Evolutionary conservation across 1,140 invertebrate species (phyloP), one percentile per base, ranked within the genome.

Genomic region (Penaeus chinensis): DNA sequence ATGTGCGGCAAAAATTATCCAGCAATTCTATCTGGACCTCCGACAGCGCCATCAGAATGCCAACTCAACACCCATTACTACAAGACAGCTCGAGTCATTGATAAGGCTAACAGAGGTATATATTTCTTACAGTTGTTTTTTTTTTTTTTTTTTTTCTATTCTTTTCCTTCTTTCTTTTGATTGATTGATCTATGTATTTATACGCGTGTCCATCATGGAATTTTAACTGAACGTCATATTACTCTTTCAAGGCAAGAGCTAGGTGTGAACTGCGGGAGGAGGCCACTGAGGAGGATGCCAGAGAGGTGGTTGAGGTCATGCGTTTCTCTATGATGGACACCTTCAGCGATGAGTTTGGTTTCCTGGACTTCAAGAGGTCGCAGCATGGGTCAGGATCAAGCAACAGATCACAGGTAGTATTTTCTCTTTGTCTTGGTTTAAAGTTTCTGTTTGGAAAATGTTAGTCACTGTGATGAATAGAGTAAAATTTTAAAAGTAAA

Each of bases 291-390:
- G 91, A 94, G 83, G 97, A 99, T 93, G 98, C 97, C 8, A 92
- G 94, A 84, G 97, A 99, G 92, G 95, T 98, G 27, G 94, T 99
- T 32, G 95, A 97, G 91, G 94, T 99, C 80, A 95, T 98, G 92
- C 95, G 95, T 90, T 94, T 95, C 91, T 96, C 96, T 91, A 94
- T 98, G 91, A 93, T 95, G 32, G 95, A 97, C 91, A 95, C 95
- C 16, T 95, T 95, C 90, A 94, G 94, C 42, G 95, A 96, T 92
- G 95, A 95, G 89, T 93, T 94, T 92, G 94, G 95, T 0, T 92
- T 93, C 60, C 92, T 96, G 82, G 94, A 96, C 91, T 94, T 96
- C 90, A 94, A 94, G 5, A 92, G 95, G 87, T 95, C 95, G 22
- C 94, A 95, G 90, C 94, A 95, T 91, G 95, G 95, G 2, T 95